Base-by-base conservation (phyloP, 2,113 vertebrate species). In the Hirundichthys speculiger region DNA sequence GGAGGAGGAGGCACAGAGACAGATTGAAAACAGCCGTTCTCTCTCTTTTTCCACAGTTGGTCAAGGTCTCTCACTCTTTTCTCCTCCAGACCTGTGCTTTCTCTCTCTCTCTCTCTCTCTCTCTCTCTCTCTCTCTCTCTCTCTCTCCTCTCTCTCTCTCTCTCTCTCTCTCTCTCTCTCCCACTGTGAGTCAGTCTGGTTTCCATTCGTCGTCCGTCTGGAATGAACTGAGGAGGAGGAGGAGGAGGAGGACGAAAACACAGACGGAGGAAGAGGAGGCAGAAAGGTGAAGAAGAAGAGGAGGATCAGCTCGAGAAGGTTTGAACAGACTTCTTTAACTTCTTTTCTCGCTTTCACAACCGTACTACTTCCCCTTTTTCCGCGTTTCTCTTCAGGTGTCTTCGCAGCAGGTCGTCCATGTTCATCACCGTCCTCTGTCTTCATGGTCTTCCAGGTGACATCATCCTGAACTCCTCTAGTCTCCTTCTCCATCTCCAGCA, bases 11-110 rank as follows among this genome's bases (percentile, higher is more conserved):
- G 21, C 40, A 58, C 40, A 19, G 61, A 55, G 49, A 25, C 46
- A 65, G 60, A 83, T 80, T 82, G 73, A 80, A 86, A 86, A 86
- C 83, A 83, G 77, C 80, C 70, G 49, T 27, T 56, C 5, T 3
- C 50, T 15, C 48, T 21, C 53, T 39, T 34, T 10, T 34, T 10
- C 9, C 30, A 7, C 30, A 9, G 30, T 34, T 3, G 11, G 30
- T 34, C 6, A 7, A 9, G 30, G 30, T 34, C 30, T 34, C 30
- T 34, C 30, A 7, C 30, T 7, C 30, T 34, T 10, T 7, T n/a
- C n/a, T n/a, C n/a, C n/a, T n/a, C n/a, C n/a, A n/a, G n/a, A n/a
- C n/a, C n/a, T n/a, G n/a, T n/a, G n/a, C n/a, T n/a, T 51, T 22
- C 58, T 21, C 57, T 39, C 46, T n/a, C 61, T 46, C 64, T 24